A percentile compares a stretch with the other conserved stretches of the same genome.
Evolutionary conservation across 1,140 invertebrate species (phyloP).

Genomic region (Leptonema lineaticorne): DNA sequence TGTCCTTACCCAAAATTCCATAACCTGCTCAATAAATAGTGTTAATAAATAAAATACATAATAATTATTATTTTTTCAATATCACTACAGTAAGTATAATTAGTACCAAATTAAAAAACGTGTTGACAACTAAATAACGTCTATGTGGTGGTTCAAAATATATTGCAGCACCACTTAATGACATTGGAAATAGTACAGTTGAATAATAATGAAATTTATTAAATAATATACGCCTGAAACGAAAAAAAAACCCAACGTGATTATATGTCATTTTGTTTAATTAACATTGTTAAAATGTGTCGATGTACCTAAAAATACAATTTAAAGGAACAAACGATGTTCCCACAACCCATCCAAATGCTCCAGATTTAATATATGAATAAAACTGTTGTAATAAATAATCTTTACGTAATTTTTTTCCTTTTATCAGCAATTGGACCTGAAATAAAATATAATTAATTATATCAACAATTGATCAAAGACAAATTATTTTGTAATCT

Average conservation of each 20-base stretch:
- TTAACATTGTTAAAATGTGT: not conserved
- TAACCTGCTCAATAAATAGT: conserved; percentile 46
- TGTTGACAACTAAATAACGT: conserved; percentile 51
- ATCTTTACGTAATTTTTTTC: conserved; percentile 53
- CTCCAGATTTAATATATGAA: conserved; percentile 52
- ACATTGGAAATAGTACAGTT: conserved; percentile 53
- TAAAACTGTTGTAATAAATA: conserved; percentile 54
- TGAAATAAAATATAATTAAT: conserved; percentile 43
- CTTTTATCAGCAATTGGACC: conserved; percentile 55
- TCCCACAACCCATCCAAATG: conserved; percentile 54
- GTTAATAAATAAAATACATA: not conserved
- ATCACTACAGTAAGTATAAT: conserved; percentile 35
- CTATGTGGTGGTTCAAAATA: conserved; percentile 54
- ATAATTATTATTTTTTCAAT: not conserved
- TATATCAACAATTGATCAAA: not conserved
- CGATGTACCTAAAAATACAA: conserved; percentile 54
- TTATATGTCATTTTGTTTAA: conserved; percentile 4
- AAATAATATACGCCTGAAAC: conserved; percentile 51
- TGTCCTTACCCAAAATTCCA: conserved; percentile 54
- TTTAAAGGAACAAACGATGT: conserved; percentile 56
- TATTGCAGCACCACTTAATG: conserved; percentile 51
- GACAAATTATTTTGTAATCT: not conserved
- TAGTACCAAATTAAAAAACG: conserved; percentile 57
- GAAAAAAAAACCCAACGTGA: conserved; percentile 20
- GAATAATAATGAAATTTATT: conserved; percentile 52